phyloP scores from a whole-genome alignment of 2,797 vertebrate species.

The Jordanella pulchra region DNA sequence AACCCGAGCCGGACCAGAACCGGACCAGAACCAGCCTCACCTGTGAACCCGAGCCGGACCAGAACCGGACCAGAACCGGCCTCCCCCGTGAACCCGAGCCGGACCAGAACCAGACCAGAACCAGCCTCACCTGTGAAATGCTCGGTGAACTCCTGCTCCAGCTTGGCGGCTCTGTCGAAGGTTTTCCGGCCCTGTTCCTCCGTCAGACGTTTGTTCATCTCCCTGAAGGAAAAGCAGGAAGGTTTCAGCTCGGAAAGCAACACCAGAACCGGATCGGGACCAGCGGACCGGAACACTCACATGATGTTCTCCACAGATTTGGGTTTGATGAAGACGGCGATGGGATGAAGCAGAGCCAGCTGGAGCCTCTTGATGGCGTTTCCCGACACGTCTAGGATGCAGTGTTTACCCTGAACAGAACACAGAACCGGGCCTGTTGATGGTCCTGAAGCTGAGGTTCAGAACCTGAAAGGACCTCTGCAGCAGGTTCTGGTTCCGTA shows the following conservation, averaged over 20 bases:
- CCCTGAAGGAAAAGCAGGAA: conserved; percentile 76
- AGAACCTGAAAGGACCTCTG: not conserved
- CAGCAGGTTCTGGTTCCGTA: conserved; percentile 44
- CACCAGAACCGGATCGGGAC: not conserved
- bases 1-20: no score
- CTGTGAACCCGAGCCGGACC: no score
- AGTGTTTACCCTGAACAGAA: conserved; percentile 90
- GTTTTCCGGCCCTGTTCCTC: conserved; percentile 96
- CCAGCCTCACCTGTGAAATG: conserved; percentile 90
- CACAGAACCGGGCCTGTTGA: not conserved
- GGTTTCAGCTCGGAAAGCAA: not conserved
- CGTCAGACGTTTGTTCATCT: conserved; percentile 97
- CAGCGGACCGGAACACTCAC: conserved; percentile 79
- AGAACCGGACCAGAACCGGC: no score
- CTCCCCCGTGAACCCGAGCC: no score
- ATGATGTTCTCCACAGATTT: conserved; percentile 97
- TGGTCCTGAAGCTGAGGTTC: not conserved
- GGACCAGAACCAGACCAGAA: no score
- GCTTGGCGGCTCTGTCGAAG: conserved; percentile 91
- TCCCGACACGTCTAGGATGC: conserved; percentile 97
- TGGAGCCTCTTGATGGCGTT: conserved; percentile 98
- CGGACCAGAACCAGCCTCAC: no score
- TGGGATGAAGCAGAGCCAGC: conserved; percentile 91
- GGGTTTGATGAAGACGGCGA: conserved; percentile 96
- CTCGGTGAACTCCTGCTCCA: conserved; percentile 98